Conservation (phyloP, 1,140 invertebrate genomes). For the Andrena cerasifolii region DNA sequence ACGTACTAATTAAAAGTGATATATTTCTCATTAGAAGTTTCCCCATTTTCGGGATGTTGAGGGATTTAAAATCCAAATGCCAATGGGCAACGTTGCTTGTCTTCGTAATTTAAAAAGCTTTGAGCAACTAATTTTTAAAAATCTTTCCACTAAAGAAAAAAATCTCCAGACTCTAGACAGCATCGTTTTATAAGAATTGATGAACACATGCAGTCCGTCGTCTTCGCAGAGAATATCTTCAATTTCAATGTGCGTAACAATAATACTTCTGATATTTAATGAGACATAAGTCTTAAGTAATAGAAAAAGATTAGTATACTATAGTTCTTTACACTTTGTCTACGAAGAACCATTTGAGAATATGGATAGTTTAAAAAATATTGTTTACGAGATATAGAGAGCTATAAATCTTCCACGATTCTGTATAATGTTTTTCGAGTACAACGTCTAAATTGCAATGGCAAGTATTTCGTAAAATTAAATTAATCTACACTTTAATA, state of each 20-base stretch:
- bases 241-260: slow-evolving; percentile 36
- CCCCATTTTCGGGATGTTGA: neutral
- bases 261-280: neutral
- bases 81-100: neutral
- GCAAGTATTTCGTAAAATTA: slow-evolving; percentile 3
- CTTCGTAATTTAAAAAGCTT: neutral
- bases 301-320: slow-evolving; percentile 32
- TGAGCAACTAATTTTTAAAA: no score
- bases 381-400: slow-evolving; percentile 27
- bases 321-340: neutral
- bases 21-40: neutral
- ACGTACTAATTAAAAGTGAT: neutral
- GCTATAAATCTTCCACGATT: slow-evolving; percentile 6
- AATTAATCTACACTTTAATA: neutral
- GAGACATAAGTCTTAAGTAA: slow-evolving; percentile 11
- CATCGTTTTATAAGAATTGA: slow-evolving; percentile 3
- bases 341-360: slow-evolving; percentile 3
- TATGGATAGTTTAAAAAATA: slow-evolving; percentile 39
- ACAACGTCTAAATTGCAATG: neutral
- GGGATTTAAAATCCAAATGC: neutral
- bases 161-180: neutral
- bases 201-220: slow-evolving; percentile 24
- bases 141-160: neutral
- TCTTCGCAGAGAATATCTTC: slow-evolving; percentile 16
- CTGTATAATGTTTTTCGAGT: neutral